A percentile compares a stretch with the other conserved stretches of the same genome.
Conservation (phyloP, 2,113 vertebrate genomes). For the Cavia aperea region DNA sequence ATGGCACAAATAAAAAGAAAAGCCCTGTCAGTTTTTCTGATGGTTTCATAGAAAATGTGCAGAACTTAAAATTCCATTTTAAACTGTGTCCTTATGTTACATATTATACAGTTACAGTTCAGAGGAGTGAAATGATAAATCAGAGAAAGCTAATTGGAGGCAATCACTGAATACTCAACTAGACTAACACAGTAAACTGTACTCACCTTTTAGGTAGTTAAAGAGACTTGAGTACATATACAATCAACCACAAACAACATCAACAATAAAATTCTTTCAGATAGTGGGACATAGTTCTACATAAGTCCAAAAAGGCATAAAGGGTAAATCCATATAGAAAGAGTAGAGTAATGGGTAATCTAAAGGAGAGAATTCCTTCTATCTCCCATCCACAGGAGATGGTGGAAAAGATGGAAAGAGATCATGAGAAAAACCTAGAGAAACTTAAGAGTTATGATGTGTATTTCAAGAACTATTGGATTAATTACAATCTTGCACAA, state of each 20-base stretch:
- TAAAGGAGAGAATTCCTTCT: background rate
- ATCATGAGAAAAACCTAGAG: background rate
- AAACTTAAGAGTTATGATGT: background rate
- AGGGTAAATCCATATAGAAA: background rate
- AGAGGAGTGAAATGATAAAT: background rate
- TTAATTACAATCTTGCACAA: background rate
- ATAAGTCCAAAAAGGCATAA: background rate
- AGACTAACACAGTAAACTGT: background rate
- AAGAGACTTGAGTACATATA: background rate
- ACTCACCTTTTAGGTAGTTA: background rate
- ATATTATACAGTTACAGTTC: background rate
- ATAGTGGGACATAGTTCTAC: background rate
- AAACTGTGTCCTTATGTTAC: background rate
- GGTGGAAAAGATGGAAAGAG: background rate
- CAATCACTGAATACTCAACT: background rate
- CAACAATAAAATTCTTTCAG: slow-evolving; percentile 6
- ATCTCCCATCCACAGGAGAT: background rate
- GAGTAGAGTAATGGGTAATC: background rate
- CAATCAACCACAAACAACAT: background rate
- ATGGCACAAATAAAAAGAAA: background rate
- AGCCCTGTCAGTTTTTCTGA: background rate
- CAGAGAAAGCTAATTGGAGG: background rate
- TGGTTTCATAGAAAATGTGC: background rate
- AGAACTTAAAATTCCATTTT: background rate
- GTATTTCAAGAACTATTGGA: background rate